Evolutionary conservation across 2,113 vertebrate genomes (phyloP).

Genomic region (Xenopus laevis): DNA sequence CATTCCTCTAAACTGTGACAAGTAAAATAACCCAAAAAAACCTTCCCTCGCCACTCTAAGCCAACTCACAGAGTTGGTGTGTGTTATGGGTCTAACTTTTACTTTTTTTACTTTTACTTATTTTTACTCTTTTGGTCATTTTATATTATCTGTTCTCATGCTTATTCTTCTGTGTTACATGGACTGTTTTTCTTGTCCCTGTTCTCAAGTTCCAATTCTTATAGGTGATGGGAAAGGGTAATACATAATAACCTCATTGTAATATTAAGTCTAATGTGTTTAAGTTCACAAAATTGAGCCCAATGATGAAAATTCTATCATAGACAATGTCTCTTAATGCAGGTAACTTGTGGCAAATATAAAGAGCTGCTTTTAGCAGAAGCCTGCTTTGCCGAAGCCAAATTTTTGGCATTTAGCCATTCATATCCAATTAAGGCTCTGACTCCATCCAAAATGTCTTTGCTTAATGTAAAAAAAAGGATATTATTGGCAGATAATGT

Average conservation of each 20-base stretch:
- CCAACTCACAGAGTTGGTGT: too few species aligned
- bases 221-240: constrained; percentile 62
- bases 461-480: constrained; percentile 50
- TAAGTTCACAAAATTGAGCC: constrained; percentile 58
- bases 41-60: too few species aligned
- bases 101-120: too few species aligned
- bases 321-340: constrained; percentile 8
- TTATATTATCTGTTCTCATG: too few species aligned
- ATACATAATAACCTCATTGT: constrained; percentile 56
- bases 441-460: constrained; percentile 53
- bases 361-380: constrained; percentile 56
- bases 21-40: too few species aligned
- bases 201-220: constrained; percentile 18
- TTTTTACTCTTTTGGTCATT: too few species aligned
- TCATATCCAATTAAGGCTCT: constrained; percentile 55
- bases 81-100: too few species aligned
- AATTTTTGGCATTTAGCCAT: constrained; percentile 64
- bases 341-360: constrained; percentile 55
- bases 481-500: constrained; percentile 53
- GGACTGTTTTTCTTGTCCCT: too few species aligned
- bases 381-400: constrained; percentile 47
- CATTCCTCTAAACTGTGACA: too few species aligned
- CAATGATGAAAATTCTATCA: constrained; percentile 54
- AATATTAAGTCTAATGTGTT: constrained; percentile 44
- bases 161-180: too few species aligned